Base-by-base conservation (phyloP, 2,888 invertebrate genomes). In the Heteropelma amictum region DNA sequence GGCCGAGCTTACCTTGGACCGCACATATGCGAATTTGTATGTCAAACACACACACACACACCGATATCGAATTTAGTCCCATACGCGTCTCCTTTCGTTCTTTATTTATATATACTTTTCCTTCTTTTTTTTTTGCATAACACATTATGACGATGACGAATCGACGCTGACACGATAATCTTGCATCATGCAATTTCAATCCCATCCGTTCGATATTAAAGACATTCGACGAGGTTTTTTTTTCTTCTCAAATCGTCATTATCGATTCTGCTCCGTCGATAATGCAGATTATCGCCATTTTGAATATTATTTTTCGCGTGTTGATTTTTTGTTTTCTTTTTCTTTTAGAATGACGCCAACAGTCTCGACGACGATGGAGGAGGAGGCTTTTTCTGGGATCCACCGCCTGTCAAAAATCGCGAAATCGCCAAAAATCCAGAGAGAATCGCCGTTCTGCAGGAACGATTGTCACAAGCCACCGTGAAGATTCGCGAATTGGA, bases 401-500 rank as follows among this genome's bases (percentile, higher is more conserved):
- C 86, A 23, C 83, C 83, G 38, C 77, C 86, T 3, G 42, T 78
- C 10, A 84, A 82, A 60, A 84, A 76, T 74, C 83, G 82, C 2
- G 84, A 83, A 4, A 67, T 79, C 0, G 77, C 81, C 21, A 83
- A 77, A 51, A 80, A 70, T 49, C 81, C 82, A 30, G 86, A 82
- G 51, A 83, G 85, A 14, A 72, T 76, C n/a, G 81, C 80, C 8
- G 76, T 82, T 1, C 76, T 88, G 28, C 87, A 88, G 69, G 87
- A 89, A 54, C 83, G 87, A 67, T 77, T 89, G 61, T 83, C 83
- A 14, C 86, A 87, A 76, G 87, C 89, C 87, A 82, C 89, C 88
- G 7, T 88, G 82, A 89, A 72, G 71, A 87, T 88, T 73, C 82
- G 80, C 0, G 86, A 89, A 64, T 75, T 89, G 56, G 88, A 89